Conservation (phyloP, 2,797 vertebrate genomes). For the Coranthus polyacanthus region DNA sequence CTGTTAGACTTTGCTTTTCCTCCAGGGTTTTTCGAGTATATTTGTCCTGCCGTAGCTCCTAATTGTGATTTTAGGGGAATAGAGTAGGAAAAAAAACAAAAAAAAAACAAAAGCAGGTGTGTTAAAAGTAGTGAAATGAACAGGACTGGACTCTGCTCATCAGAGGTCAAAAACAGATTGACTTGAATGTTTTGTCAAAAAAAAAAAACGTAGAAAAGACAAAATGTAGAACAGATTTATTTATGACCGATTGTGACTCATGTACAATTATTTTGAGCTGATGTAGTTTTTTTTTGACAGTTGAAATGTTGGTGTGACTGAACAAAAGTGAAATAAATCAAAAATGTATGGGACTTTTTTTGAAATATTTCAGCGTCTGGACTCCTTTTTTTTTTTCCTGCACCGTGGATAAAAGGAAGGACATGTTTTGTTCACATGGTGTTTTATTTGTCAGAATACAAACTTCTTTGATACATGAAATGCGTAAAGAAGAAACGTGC, state of each 20-base stretch:
- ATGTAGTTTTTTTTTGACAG: constrained; percentile 77
- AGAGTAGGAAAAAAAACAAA: constrained; percentile 1
- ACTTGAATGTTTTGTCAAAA: constrained; percentile 72
- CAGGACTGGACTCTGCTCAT: constrained; percentile 4
- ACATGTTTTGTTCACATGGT: background rate
- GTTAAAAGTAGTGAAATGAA: constrained; percentile 18
- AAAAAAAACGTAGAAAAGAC: constrained; percentile 45
- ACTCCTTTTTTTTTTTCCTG: constrained; percentile 1
- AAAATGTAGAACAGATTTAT: constrained; percentile 71
- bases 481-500: constrained; percentile 2
- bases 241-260: constrained; percentile 75
- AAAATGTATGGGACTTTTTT: constrained; percentile 78
- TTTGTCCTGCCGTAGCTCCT: constrained; percentile 6
- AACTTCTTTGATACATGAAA: constrained; percentile 14
- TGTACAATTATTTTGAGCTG: constrained; percentile 77
- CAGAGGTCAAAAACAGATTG: constrained; percentile 38
- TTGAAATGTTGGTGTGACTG: constrained; percentile 68
- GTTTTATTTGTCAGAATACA: constrained; percentile 44
- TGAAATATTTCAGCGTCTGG: constrained; percentile 44
- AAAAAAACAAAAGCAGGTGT: constrained; percentile 5
- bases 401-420: background rate
- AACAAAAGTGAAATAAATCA: constrained; percentile 75
- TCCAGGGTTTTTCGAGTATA: background rate
- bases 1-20: constrained; percentile 3
- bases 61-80: constrained; percentile 10